phyloP scores from a whole-genome alignment of 1,140 invertebrate species.

The Temnothorax longispinosus region DNA sequence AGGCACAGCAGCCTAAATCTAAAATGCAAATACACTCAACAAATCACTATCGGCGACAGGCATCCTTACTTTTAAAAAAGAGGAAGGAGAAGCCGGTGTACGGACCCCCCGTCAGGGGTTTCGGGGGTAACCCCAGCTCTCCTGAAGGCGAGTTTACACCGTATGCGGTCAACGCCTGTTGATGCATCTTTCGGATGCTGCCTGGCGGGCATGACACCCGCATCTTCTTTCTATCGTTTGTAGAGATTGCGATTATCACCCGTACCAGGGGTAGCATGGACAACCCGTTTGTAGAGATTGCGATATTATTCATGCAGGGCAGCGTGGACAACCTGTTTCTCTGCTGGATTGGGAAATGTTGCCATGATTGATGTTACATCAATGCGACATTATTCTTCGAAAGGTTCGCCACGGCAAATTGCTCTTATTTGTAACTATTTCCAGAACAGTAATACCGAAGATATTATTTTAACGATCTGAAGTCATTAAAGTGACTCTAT shows the following conservation, averaged over 20 bases:
- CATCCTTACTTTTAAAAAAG: conserved; percentile 83
- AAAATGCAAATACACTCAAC: conserved; percentile 86
- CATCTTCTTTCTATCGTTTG: conserved; percentile 22
- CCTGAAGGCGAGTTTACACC: conserved; percentile 79
- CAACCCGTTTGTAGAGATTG: not conserved
- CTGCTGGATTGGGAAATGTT: too few species aligned
- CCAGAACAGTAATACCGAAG: not conserved
- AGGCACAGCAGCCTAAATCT: conserved; percentile 84
- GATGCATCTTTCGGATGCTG: conserved; percentile 69
- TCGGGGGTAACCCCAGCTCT: conserved; percentile 78
- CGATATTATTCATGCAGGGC: too few species aligned
- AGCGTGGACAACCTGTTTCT: too few species aligned
- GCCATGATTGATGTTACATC: not conserved
- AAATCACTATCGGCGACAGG: conserved; percentile 86
- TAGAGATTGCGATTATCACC: conserved; percentile 23
- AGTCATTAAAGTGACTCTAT: not conserved
- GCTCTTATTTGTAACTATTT: not conserved
- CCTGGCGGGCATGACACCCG: conserved; percentile 55
- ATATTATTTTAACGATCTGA: not conserved
- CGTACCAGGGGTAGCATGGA: not conserved
- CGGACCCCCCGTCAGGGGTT: conserved; percentile 83
- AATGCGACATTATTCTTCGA: not conserved
- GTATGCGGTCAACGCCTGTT: conserved; percentile 76
- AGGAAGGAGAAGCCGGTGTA: conserved; percentile 83
- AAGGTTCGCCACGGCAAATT: not conserved